phyloP scores from a whole-genome alignment of 1,140 invertebrate genomes.

The Ditylenchus dipsaci region DNA sequence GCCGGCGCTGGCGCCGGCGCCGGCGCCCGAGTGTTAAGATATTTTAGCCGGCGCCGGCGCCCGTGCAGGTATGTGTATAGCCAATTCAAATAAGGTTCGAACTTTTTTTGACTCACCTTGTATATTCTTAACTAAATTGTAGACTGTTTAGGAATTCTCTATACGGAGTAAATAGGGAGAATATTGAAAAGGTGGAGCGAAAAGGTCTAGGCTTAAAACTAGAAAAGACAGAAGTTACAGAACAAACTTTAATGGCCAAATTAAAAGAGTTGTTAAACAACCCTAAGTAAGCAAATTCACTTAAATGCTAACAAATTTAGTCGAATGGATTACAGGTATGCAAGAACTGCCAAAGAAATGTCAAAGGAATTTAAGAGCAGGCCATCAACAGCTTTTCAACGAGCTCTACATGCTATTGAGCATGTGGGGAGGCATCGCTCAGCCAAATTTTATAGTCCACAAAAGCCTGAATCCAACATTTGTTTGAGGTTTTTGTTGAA shows the following conservation, averaged over 20 bases:
- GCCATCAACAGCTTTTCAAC: conserved; percentile 39
- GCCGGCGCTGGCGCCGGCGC: no score
- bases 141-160: conserved; percentile 35
- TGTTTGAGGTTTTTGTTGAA: no score
- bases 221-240: conserved; percentile 40
- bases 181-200: conserved; percentile 43
- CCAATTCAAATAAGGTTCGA: no score
- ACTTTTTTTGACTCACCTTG: no score
- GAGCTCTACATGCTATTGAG: conserved; percentile 47
- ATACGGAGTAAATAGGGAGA: conserved; percentile 50
- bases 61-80: no score
- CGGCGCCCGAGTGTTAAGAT: no score
- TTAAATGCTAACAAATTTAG: no score
- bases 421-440: conserved; percentile 46
- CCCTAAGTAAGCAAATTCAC: conserved; percentile 1
- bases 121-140: no score
- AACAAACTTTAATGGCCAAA: conserved; percentile 28
- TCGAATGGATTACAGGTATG: conserved; percentile 32
- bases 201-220: conserved; percentile 51
- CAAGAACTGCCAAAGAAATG: conserved; percentile 45
- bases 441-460: conserved; percentile 32
- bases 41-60: no score
- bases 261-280: conserved; percentile 16
- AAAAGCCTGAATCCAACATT: not conserved
- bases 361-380: conserved; percentile 42